A percentile compares a stretch with the other conserved stretches of the same genome.
These are phyloP conservation scores for Bombus superbus DNA, from an alignment of 1,140 invertebrate species.

Conservation along the genomic window DNA sequence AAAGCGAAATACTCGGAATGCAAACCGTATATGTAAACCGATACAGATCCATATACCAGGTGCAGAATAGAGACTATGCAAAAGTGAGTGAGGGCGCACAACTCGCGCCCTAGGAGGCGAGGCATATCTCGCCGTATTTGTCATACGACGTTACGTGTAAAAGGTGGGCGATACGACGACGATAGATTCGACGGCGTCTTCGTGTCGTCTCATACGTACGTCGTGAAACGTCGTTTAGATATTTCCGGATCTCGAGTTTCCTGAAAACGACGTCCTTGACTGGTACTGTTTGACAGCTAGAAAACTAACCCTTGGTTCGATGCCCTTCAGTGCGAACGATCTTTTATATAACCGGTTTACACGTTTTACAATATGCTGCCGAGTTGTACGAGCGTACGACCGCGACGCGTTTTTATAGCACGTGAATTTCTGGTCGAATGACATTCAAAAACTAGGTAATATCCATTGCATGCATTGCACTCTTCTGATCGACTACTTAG, in stretches of 20 bases:
- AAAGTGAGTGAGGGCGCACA: slow-evolving; percentile 61
- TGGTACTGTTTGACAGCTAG: slow-evolving; percentile 64
- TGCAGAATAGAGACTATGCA: slow-evolving; percentile 40
- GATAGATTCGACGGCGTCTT: slow-evolving; percentile 20
- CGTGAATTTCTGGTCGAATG: slow-evolving; percentile 52
- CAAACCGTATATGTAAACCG: slow-evolving; percentile 21
- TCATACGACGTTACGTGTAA: slow-evolving; percentile 58
- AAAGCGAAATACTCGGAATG: slow-evolving; percentile 7
- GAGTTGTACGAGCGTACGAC: slow-evolving; percentile 24
- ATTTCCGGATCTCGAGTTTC: not conserved
- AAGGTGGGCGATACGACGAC: slow-evolving; percentile 66
- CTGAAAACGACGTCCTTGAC: slow-evolving; percentile 41
- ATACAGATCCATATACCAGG: slow-evolving; percentile 47
- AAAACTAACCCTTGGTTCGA: slow-evolving; percentile 59
- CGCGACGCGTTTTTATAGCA: slow-evolving; percentile 52
- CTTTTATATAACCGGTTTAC: slow-evolving; percentile 61
- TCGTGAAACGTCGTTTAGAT: slow-evolving; percentile 26
- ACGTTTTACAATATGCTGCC: slow-evolving; percentile 59
- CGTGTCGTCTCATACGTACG: slow-evolving; percentile 29
- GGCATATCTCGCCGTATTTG: slow-evolving; percentile 69
- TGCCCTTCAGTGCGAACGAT: slow-evolving; percentile 47
- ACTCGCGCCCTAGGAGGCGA: slow-evolving; percentile 63
- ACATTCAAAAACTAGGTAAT: slow-evolving; percentile 54
- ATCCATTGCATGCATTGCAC: slow-evolving; percentile 42
- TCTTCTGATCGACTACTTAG: slow-evolving; percentile 36